Conservation (phyloP, 1,140 invertebrate genomes). For the Lasioglossum albipes region DNA sequence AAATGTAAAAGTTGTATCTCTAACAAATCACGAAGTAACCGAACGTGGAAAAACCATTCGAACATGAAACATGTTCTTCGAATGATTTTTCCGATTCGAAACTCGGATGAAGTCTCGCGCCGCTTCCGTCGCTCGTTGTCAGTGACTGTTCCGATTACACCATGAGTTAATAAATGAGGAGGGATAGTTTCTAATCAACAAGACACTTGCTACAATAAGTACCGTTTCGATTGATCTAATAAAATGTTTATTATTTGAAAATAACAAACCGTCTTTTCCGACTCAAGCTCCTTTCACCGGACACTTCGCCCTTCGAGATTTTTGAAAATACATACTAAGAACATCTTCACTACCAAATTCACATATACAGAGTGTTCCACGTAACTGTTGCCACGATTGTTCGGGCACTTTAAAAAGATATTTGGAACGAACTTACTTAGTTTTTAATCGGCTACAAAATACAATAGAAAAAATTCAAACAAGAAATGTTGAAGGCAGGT, state of each 20-base stretch:
- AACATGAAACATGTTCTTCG: neutral
- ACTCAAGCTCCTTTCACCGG: no score
- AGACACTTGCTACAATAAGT: slow-evolving; percentile 44
- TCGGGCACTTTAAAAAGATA: no score
- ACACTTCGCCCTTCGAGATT: no score
- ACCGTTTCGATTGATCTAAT: slow-evolving; percentile 54
- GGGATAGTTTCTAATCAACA: slow-evolving; percentile 30
- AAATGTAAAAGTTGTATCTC: neutral
- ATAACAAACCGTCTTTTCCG: no score
- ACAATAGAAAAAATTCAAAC: no score
- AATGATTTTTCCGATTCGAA: neutral
- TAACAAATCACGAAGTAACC: neutral
- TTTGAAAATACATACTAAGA: no score
- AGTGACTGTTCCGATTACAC: slow-evolving; percentile 12
- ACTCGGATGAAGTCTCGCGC: neutral
- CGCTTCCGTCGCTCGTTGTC: neutral
- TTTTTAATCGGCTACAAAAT: no score
- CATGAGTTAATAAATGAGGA: slow-evolving; percentile 12
- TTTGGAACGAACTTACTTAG: no score
- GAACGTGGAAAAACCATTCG: neutral
- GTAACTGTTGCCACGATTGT: no score
- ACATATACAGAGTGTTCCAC: no score
- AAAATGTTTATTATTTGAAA: slow-evolving; percentile 53
- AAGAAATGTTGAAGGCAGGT: no score
- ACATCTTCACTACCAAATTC: no score